These are phyloP conservation scores for Epinotia nisella DNA, from an alignment of 2,888 invertebrate species.

Conservation along the genomic window DNA sequence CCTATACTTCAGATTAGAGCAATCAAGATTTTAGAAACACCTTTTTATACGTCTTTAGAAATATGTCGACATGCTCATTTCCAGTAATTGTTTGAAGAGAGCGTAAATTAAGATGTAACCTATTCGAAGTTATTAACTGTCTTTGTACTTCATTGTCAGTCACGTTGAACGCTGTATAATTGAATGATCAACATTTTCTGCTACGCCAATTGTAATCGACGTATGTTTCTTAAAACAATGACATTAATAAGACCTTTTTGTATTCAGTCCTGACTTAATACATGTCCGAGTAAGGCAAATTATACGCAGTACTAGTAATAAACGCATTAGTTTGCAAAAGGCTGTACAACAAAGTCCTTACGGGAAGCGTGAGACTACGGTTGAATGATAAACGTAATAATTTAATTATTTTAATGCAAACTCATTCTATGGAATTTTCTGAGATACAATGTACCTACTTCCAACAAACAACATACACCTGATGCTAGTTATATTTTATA, in stretches of 20 bases:
- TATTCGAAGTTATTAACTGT: background rate
- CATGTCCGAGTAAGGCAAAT: slow-evolving; percentile 25
- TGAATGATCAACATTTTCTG: slow-evolving; percentile 14
- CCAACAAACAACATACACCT: too few species aligned
- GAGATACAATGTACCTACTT: background rate
- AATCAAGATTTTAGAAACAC: too few species aligned
- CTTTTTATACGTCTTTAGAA: too few species aligned
- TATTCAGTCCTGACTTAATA: background rate
- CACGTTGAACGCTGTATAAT: slow-evolving; percentile 25
- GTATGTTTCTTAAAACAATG: background rate
- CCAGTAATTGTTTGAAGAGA: too few species aligned
- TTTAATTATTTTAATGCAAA: slow-evolving; percentile 22
- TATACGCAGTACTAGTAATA: slow-evolving; percentile 19
- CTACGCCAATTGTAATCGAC: background rate
- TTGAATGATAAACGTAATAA: slow-evolving; percentile 28
- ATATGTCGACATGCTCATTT: too few species aligned
- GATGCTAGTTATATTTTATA: too few species aligned
- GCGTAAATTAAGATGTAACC: background rate
- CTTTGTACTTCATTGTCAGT: slow-evolving; percentile 12
- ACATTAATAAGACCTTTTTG: slow-evolving; percentile 4
- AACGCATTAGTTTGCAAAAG: slow-evolving; percentile 33
- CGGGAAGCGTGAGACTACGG: slow-evolving; percentile 18
- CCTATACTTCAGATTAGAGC: too few species aligned
- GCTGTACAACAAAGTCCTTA: slow-evolving; percentile 18
- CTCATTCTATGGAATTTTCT: slow-evolving; percentile 13